phyloP scores from a whole-genome alignment of 2,113 vertebrate species.

The Macquaria australasica region DNA sequence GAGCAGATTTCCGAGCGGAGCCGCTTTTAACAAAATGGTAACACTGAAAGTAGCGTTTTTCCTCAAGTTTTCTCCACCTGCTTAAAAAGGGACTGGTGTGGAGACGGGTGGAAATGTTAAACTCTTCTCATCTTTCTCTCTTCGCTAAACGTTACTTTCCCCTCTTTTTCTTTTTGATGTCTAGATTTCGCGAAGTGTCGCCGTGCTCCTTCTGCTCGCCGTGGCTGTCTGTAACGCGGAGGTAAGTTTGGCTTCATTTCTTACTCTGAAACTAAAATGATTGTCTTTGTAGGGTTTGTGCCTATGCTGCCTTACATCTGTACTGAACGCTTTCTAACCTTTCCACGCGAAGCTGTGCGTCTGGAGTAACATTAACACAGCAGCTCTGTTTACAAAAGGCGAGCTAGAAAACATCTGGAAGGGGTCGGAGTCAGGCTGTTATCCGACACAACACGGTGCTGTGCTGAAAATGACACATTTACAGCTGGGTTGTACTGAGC shows the following conservation, averaged over 20 bases:
- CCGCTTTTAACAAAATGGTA: constrained; percentile 69
- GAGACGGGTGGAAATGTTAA: not conserved
- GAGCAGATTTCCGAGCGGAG: constrained; percentile 35
- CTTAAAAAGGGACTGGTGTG: rapidly evolving
- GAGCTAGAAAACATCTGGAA: constrained; percentile 58
- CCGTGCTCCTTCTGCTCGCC: constrained; percentile 77
- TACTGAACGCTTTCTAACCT: not conserved
- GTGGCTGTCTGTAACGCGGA: constrained; percentile 72
- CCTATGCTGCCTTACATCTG: not conserved
- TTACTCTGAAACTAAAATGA: not conserved
- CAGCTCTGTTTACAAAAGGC: constrained; percentile 12
- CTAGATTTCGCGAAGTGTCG: constrained; percentile 84
- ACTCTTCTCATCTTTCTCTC: not conserved
- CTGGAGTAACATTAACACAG: not conserved
- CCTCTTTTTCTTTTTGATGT: constrained; percentile 28
- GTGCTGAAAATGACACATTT: constrained; percentile 7
- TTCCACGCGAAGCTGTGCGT: not conserved
- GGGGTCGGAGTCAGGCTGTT: not conserved
- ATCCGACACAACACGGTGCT: not conserved
- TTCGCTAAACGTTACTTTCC: constrained; percentile 43
- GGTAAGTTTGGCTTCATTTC: constrained; percentile 74
- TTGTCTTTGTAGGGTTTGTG: not conserved
- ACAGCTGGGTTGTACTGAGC: not conserved
- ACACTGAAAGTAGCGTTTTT: not conserved
- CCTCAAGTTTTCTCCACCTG: constrained; percentile 28